Evolutionary conservation across 2,888 invertebrate genomes (phyloP).

Genomic region (Pollenia angustigena): DNA sequence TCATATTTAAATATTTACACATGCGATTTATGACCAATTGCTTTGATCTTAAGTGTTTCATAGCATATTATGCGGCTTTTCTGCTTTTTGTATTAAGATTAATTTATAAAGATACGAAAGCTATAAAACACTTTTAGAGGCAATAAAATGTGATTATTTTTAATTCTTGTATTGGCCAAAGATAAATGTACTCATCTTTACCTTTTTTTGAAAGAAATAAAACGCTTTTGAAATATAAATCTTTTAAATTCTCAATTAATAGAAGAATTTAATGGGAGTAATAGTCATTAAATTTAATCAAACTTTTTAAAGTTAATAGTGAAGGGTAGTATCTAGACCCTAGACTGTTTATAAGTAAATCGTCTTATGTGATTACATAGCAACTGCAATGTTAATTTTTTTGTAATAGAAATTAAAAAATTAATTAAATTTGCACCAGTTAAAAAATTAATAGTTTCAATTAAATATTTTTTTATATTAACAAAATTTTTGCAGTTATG

Average conservation of each 20-base stretch:
- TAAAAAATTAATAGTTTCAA: no score
- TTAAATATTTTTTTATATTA: no score
- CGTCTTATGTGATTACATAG: no score
- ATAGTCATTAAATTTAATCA: no score
- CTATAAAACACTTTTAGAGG: neutral
- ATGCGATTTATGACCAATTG: conserved; percentile 72
- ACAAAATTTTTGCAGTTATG: no score
- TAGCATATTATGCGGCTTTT: conserved; percentile 29
- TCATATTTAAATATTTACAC: conserved; percentile 70
- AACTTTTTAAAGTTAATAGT: no score
- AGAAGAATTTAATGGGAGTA: no score
- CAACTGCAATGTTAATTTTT: no score
- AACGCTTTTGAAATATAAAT: conserved; percentile 6
- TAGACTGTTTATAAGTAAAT: no score
- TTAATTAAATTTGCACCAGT: no score
- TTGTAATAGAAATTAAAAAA: no score
- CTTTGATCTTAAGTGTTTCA: conserved; percentile 72
- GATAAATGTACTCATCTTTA: neutral
- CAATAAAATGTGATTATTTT: conserved; percentile 53
- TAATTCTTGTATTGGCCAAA: neutral
- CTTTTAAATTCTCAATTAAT: neutral
- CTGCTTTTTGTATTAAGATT: conserved; percentile 5
- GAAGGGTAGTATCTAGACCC: no score
- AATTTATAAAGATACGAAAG: conserved; percentile 14
- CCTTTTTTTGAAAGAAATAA: neutral